Percentiles rank a stretch among this genome's conserved stretches.
Evolutionary conservation across 2,113 vertebrate species (phyloP).

Genomic region (Formicarius rufipectus): DNA sequence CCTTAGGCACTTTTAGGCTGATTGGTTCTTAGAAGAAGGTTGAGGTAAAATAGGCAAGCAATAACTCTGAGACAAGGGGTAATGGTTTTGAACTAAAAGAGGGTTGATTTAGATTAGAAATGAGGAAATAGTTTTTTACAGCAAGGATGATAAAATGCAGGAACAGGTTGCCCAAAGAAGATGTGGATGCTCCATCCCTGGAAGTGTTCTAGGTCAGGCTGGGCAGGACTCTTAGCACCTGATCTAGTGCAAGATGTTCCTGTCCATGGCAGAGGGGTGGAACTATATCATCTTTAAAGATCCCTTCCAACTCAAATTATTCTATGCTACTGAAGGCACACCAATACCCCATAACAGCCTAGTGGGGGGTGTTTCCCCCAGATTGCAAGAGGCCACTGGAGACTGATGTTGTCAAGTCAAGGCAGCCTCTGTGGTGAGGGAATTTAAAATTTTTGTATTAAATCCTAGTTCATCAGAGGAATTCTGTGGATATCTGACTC

Average conservation of each 20-base stretch:
- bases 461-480: background rate
- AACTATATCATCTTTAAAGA: background rate
- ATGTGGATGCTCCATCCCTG: background rate
- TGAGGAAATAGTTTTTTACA: background rate
- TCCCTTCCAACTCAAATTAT: background rate
- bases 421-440: background rate
- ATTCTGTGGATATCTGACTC: background rate
- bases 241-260: background rate
- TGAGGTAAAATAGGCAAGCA: background rate
- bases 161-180: background rate
- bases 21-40: background rate
- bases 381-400: background rate
- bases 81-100: background rate
- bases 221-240: background rate
- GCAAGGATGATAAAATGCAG: background rate
- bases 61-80: background rate
- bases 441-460: background rate
- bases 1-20: background rate
- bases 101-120: background rate
- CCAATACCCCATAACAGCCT: background rate
- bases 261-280: background rate
- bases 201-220: background rate
- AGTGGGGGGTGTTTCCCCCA: accelerated
- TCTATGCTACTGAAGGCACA: background rate
- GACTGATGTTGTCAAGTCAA: background rate